Conservation (phyloP, 2,113 vertebrate genomes). For the Pogonocichla stellata region DNA sequence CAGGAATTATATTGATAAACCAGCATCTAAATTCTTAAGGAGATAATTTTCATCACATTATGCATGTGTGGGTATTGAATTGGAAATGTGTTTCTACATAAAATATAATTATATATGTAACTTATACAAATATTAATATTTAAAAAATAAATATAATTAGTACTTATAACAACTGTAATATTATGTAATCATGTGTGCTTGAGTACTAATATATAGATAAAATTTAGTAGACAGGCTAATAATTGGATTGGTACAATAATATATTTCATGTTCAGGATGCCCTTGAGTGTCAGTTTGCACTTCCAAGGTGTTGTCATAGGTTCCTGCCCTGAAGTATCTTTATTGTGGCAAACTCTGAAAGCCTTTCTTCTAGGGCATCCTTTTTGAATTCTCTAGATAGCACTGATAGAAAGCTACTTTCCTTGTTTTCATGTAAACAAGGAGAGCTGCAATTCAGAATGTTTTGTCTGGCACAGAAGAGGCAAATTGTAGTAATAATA, state of each 20-base stretch:
- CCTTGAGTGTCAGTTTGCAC: background rate
- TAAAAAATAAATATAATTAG: background rate
- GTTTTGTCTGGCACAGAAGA: background rate
- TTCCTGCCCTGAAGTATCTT: background rate
- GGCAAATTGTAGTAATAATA: background rate
- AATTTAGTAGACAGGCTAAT: background rate
- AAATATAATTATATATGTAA: background rate
- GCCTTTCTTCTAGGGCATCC: background rate
- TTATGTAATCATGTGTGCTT: background rate
- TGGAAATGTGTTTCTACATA: background rate
- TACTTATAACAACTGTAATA: background rate
- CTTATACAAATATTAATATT: background rate
- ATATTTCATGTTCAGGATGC: background rate
- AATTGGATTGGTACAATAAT: background rate
- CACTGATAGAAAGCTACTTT: conserved; percentile 4
- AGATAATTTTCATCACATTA: background rate
- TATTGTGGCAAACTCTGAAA: background rate
- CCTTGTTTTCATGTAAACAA: conserved; percentile 34
- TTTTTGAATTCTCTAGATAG: background rate
- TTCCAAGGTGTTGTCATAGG: background rate
- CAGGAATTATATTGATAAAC: background rate
- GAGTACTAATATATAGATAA: background rate
- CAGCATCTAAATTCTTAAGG: background rate
- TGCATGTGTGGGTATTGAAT: background rate
- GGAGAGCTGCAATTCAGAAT: background rate